Conservation (phyloP, 2,797 vertebrate genomes). For the Notamacropus eugenii region DNA sequence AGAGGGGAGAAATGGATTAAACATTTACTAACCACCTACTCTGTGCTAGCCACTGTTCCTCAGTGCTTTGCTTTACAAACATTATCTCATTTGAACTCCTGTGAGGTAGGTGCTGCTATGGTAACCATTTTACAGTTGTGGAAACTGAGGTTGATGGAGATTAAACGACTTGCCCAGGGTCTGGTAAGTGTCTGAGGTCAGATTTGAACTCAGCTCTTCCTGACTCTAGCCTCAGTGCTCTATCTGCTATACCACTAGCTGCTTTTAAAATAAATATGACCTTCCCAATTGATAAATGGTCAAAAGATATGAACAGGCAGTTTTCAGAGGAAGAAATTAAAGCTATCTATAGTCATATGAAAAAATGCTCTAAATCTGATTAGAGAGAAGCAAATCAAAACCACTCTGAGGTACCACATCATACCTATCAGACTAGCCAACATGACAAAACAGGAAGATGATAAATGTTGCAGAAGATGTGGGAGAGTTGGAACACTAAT, state of each 20-base stretch:
- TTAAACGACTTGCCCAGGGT: neutral
- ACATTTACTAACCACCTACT: neutral
- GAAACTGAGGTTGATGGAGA: neutral
- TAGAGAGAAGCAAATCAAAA: too few relatives aligned
- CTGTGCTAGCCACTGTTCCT: neutral
- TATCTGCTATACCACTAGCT: neutral
- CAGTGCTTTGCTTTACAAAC: neutral
- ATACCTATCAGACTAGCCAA: too few relatives aligned
- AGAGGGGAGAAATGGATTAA: neutral
- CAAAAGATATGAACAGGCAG: too few relatives aligned
- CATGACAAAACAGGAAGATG: too few relatives aligned
- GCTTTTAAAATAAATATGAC: too few relatives aligned
- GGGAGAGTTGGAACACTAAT: too few relatives aligned
- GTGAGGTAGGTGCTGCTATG: neutral
- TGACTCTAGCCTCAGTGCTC: neutral
- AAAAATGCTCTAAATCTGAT: too few relatives aligned
- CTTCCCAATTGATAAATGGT: too few relatives aligned
- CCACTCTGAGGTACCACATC: too few relatives aligned
- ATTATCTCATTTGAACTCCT: neutral
- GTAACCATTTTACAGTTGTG: neutral
- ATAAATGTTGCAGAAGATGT: too few relatives aligned
- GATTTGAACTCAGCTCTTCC: neutral
- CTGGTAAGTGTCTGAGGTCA: neutral
- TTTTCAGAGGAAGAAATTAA: too few relatives aligned
- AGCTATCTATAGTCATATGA: too few relatives aligned